These are phyloP conservation scores for Argyra leucocephala DNA, from an alignment of 2,888 invertebrate species.

Conservation along the genomic window DNA sequence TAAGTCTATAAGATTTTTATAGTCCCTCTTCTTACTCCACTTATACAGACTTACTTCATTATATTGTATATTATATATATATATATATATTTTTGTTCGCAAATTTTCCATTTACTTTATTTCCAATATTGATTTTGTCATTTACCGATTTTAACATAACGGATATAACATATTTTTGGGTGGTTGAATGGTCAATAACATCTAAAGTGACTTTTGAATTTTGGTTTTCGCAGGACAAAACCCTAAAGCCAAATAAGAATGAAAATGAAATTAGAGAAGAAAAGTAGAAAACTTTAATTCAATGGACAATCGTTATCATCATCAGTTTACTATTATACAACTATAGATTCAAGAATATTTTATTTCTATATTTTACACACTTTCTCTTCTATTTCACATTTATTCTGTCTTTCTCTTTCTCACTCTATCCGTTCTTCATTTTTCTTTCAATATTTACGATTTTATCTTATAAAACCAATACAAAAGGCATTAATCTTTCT, in stretches of 20 bases:
- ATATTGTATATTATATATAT: not conserved
- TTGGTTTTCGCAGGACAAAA: not conserved
- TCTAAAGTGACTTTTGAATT: not conserved
- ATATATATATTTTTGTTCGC: too few relatives aligned
- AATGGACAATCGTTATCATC: not conserved
- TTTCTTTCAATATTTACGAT: constrained; percentile 2
- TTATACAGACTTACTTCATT: not conserved
- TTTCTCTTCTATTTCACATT: not conserved
- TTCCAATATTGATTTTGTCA: not conserved
- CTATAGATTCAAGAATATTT: too few relatives aligned
- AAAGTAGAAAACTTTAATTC: not conserved
- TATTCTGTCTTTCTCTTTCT: not conserved
- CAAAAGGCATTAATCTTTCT: constrained; percentile 18
- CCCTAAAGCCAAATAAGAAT: not conserved
- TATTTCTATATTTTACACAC: not conserved
- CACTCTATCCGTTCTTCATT: too few relatives aligned
- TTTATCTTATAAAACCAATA: constrained; percentile 14
- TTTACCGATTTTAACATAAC: not conserved
- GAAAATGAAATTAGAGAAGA: not conserved
- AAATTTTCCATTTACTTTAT: too few relatives aligned
- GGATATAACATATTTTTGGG: not conserved
- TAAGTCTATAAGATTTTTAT: too few relatives aligned
- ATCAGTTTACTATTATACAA: not conserved
- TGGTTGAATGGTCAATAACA: not conserved
- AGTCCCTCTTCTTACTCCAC: too few relatives aligned